These are phyloP conservation scores for Macrotus californicus DNA, from an alignment of 2,113 vertebrate genomes.

Conservation along the genomic window DNA sequence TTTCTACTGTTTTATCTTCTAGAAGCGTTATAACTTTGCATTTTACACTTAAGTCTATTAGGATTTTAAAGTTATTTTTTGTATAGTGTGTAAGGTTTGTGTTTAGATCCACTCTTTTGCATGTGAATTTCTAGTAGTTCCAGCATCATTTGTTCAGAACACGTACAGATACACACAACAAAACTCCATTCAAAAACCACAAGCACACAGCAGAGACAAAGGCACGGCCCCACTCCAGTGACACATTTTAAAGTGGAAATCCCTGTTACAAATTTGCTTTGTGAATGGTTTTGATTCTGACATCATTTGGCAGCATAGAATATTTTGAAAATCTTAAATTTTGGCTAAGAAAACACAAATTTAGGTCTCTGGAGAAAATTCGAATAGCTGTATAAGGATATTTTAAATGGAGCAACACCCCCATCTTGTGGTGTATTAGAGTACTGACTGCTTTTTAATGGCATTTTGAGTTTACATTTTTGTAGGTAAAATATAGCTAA, in stretches of 20 bases:
- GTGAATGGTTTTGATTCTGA: neutral
- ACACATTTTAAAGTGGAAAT: neutral
- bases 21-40: slow-evolving; percentile 2
- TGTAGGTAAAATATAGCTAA: neutral
- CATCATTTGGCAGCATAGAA: neutral
- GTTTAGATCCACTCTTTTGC: neutral
- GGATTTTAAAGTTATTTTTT: neutral
- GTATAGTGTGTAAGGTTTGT: neutral
- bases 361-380: neutral
- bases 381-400: neutral
- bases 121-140: neutral
- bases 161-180: neutral
- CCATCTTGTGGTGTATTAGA: slow-evolving; percentile 55
- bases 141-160: neutral
- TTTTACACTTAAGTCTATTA: neutral
- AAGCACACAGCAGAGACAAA: neutral
- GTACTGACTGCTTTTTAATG: neutral
- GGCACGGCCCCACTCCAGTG: neutral
- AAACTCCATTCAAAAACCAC: neutral
- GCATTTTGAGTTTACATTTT: neutral
- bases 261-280: neutral
- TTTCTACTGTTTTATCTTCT: neutral
- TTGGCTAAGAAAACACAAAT: neutral
- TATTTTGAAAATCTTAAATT: neutral
- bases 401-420: neutral